Percentiles rank a stretch among this genome's conserved stretches.
phyloP scores from a whole-genome alignment of 2,113 vertebrate genomes.

The Tachysurus vachellii region DNA sequence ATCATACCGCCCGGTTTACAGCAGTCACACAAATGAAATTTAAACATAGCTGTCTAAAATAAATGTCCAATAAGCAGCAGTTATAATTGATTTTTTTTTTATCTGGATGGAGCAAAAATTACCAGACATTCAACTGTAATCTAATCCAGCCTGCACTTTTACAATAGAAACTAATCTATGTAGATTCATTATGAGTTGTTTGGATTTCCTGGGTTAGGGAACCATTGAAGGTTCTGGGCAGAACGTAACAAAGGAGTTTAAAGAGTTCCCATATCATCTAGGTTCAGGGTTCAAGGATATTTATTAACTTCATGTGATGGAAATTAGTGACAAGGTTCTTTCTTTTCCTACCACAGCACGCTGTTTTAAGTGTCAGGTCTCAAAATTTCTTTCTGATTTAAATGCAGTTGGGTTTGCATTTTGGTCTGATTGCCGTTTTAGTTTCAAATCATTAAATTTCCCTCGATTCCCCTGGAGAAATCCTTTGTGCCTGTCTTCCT shows the following conservation, averaged over 20 bases:
- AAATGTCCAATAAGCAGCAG: not conserved
- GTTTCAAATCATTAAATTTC: not conserved
- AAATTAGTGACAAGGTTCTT: no score
- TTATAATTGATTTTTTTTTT: not conserved
- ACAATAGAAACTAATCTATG: not conserved
- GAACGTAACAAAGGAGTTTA: not conserved
- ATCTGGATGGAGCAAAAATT: not conserved
- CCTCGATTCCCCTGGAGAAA: not conserved
- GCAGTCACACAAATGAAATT: not conserved
- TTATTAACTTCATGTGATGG: no score
- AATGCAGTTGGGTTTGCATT: not conserved
- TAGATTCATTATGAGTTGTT: not conserved
- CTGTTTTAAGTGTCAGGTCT: not conserved
- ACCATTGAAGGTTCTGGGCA: not conserved
- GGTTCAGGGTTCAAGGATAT: no score
- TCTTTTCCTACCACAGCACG: not conserved
- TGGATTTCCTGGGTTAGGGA: not conserved
- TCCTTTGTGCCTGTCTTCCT: slow-evolving; percentile 30
- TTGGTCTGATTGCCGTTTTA: not conserved
- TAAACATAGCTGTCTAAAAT: no score
- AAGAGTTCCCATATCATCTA: not conserved
- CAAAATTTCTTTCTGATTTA: not conserved
- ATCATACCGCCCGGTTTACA: not conserved
- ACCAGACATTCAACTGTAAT: not conserved
- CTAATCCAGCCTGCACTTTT: not conserved